Conservation (phyloP, 2,113 vertebrate genomes). For the Otolemur garnettii region DNA sequence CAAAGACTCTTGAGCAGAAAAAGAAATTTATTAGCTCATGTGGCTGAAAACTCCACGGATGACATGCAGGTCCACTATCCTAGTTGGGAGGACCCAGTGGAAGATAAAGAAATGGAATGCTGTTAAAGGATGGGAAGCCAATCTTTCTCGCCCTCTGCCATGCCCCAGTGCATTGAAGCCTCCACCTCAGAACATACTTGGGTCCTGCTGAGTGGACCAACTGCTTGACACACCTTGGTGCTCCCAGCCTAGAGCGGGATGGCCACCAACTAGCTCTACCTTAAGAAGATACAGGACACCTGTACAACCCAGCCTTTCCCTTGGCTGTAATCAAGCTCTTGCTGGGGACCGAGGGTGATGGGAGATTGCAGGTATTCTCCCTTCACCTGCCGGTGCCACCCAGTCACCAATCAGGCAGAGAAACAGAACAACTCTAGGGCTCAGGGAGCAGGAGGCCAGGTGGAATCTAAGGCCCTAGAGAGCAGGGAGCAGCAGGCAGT, state of each 20-base stretch:
- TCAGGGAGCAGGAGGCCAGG: not conserved
- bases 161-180: not conserved
- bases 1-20: not conserved
- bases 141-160: not conserved
- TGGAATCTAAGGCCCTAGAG: too few species aligned
- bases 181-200: not conserved
- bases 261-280: not conserved
- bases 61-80: not conserved
- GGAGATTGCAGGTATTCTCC: too few species aligned
- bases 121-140: not conserved
- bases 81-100: not conserved
- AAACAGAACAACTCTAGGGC: not conserved
- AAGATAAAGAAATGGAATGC: not conserved
- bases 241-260: not conserved
- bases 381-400: not conserved
- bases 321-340: not conserved
- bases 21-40: not conserved
- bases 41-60: not conserved
- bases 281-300: not conserved
- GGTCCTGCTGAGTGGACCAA: not conserved
- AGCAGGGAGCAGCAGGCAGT: not conserved
- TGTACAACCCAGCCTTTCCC: not conserved
- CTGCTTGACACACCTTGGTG: not conserved
- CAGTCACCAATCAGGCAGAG: not conserved
- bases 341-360: too few species aligned